Percentiles rank a stretch among this genome's conserved stretches.
Conservation (phyloP, 1,140 invertebrate species). For the Brachionus rubens region DNA sequence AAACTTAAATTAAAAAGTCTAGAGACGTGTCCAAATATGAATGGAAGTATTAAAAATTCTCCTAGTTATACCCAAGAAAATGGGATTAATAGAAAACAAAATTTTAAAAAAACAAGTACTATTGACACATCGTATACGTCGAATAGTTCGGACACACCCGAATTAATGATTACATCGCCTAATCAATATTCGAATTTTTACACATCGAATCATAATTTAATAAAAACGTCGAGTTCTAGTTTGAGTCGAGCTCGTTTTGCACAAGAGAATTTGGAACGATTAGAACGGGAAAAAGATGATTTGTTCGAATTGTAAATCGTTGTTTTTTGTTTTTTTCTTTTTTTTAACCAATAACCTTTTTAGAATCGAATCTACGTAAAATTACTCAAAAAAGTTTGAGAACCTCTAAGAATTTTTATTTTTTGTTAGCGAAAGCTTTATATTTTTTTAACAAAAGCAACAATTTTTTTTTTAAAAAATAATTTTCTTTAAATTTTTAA, state of each 20-base stretch:
- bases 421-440: too few species aligned
- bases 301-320: constrained; percentile 10
- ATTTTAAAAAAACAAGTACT: neutral
- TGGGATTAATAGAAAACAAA: neutral
- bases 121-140: constrained; percentile 24
- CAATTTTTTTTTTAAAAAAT: too few species aligned
- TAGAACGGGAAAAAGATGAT: constrained; percentile 28
- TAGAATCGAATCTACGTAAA: too few species aligned
- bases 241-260: neutral
- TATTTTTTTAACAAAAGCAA: too few species aligned
- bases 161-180: constrained; percentile 6
- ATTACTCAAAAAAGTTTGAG: too few species aligned
- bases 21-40: neutral
- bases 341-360: too few species aligned
- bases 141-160: neutral
- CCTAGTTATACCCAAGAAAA: neutral
- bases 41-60: neutral
- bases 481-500: too few species aligned
- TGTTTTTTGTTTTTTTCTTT: too few species aligned
- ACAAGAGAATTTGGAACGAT: constrained; percentile 18
- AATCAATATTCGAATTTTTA: neutral
- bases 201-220: neutral
- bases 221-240: neutral
- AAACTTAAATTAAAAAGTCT: constrained; percentile 20
- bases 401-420: too few species aligned